Base-by-base conservation (phyloP, 2,888 invertebrate species). In the Acronicta psi region DNA sequence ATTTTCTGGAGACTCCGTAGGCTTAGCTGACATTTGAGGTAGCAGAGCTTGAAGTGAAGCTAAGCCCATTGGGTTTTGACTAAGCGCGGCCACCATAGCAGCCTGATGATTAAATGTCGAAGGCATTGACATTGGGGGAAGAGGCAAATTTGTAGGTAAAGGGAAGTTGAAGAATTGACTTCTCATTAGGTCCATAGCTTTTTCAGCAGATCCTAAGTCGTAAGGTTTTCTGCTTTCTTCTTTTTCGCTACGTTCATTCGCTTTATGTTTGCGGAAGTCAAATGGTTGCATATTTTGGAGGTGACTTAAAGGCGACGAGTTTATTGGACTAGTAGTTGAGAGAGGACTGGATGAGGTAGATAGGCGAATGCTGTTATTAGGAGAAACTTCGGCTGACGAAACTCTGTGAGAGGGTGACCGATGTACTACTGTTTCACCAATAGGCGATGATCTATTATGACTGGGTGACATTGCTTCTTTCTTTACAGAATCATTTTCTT, bases 261-360 rank as follows among this genome's bases (percentile, higher is more conserved):
- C 79, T 69, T 87, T 91, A 53, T 88, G 84, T 78, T 98, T 98
- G 29, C 98, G 96, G 84, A 97, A 98, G 88, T 99, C 98, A 86
- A 98, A 98, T 0, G 99, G 98, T 84, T 99, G 98, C 98, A 99
- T 98, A 80, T 97, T 98, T 91, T 98, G 98, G 45, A 99, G 94
- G 79, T 98, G 96, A 88, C 97, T 98, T 67, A 99, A 93, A 3
- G 99, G 98, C 10, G 97, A 97, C 29, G 95, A 95, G 69, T 96
- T 95, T 23, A 95, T 86, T 41, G 96, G 96, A 90, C 96, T 96
- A 81, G 95, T 94, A 45, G 87, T 84, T 34, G 92, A 93, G 10
- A 88, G 73, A 45, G 93, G 93, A 75, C 93, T 94, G 59, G 93
- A 93, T 83, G 94, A 92, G 84, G 93, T 91, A 86, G 93, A 94